These are phyloP conservation scores for Coelinius sp. DNA, from an alignment of 2,888 invertebrate genomes.

Conservation along the genomic window DNA sequence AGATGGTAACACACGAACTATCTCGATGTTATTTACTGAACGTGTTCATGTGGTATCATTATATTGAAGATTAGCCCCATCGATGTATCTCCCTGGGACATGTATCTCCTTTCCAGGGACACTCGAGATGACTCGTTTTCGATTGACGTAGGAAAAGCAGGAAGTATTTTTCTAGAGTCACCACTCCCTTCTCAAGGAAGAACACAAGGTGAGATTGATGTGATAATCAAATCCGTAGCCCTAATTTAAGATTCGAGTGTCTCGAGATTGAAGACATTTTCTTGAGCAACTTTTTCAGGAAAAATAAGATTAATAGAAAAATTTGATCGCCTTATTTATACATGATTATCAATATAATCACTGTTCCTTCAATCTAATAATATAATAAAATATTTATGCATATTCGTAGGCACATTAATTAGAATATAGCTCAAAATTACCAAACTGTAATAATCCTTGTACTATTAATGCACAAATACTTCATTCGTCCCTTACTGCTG, in stretches of 20 bases:
- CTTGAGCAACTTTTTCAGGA: neutral
- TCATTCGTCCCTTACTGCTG: neutral
- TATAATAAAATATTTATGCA: neutral
- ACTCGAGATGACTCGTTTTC: neutral
- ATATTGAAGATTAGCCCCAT: neutral
- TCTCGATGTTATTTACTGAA: slow-evolving; percentile 5
- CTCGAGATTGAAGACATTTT: neutral
- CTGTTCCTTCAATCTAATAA: neutral
- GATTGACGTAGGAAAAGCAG: slow-evolving; percentile 15
- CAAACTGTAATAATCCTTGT: neutral
- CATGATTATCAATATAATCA: neutral
- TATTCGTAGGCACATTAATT: neutral
- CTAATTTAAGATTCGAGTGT: neutral
- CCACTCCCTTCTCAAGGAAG: slow-evolving; percentile 18
- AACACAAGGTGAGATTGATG: neutral
- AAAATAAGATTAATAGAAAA: too few species aligned
- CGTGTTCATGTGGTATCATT: slow-evolving; percentile 25
- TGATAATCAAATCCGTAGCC: neutral
- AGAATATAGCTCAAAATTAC: neutral
- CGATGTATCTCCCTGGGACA: neutral
- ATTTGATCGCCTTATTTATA: too few species aligned
- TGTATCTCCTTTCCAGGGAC: slow-evolving; percentile 13
- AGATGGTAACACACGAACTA: slow-evolving; percentile 25
- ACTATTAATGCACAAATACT: neutral
- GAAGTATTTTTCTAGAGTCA: slow-evolving; percentile 1